Evolutionary conservation across 2,113 vertebrate species (phyloP).

Genomic region (Oxyruncus cristatus): DNA sequence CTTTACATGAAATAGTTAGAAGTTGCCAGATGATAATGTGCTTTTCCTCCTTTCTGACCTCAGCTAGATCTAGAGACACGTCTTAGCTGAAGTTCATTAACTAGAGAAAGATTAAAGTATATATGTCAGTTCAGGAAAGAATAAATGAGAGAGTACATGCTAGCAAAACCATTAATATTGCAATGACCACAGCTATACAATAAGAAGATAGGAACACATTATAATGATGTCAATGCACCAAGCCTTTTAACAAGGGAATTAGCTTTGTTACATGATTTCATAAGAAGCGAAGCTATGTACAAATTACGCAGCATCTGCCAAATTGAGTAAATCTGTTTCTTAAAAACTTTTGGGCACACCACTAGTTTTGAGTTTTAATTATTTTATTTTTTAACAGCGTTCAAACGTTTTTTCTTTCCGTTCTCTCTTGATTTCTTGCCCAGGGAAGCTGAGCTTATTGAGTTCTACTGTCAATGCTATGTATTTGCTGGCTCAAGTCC

Average conservation of each 20-base stretch:
- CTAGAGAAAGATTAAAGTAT: neutral
- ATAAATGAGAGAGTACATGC: neutral
- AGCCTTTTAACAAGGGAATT: neutral
- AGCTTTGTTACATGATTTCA: neutral
- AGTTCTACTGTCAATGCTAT: neutral
- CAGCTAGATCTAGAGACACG: neutral
- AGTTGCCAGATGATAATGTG: neutral
- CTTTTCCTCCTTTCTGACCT: neutral
- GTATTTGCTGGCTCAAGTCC: neutral
- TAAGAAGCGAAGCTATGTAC: neutral
- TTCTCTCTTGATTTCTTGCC: neutral
- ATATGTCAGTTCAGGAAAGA: neutral
- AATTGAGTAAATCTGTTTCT: neutral
- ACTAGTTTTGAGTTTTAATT: neutral
- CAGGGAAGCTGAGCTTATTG: neutral
- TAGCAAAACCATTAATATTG: neutral
- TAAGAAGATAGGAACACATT: neutral
- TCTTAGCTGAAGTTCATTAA: neutral
- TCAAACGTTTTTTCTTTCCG: neutral
- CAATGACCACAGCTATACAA: neutral
- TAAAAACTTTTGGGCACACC: neutral
- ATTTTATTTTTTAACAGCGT: neutral
- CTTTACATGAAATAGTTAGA: neutral
- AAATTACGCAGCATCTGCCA: neutral
- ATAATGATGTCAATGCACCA: neutral